Conservation (phyloP, 2,113 vertebrate genomes). For the Chlamydotis undulata region DNA sequence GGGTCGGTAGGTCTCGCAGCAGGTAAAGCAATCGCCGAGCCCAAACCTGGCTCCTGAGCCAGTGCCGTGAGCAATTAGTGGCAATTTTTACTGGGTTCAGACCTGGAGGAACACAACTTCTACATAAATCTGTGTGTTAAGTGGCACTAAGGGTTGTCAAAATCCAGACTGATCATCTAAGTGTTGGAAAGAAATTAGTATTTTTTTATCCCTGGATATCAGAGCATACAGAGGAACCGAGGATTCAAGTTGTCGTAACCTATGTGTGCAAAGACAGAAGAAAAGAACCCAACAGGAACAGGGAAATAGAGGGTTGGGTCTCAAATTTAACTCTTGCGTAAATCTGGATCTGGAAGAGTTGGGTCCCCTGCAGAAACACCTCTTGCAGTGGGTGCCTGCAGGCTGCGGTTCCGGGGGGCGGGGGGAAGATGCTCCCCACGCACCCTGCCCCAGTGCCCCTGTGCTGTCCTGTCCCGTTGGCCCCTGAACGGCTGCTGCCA, state of each 20-base stretch:
- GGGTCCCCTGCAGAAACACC: neutral
- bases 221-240: neutral
- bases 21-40: neutral
- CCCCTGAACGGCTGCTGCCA: fast-evolving
- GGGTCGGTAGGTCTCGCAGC: neutral
- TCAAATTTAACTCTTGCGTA: neutral
- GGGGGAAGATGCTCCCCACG: neutral
- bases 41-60: neutral
- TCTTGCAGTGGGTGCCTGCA: neutral
- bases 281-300: neutral
- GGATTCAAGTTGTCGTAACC: neutral
- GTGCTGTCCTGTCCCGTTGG: neutral
- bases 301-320: neutral
- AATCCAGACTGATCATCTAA: neutral
- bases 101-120: neutral
- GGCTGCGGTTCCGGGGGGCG: neutral
- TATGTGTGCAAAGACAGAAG: neutral
- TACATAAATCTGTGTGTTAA: neutral
- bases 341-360: neutral
- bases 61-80: neutral
- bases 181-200: neutral
- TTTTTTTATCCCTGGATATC: neutral
- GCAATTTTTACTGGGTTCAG: neutral
- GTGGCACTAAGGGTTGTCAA: neutral
- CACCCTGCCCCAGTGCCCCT: fast-evolving